Evolutionary conservation across 2,888 invertebrate genomes (phyloP).

Genomic region (Zhuqinia jingwanae): DNA sequence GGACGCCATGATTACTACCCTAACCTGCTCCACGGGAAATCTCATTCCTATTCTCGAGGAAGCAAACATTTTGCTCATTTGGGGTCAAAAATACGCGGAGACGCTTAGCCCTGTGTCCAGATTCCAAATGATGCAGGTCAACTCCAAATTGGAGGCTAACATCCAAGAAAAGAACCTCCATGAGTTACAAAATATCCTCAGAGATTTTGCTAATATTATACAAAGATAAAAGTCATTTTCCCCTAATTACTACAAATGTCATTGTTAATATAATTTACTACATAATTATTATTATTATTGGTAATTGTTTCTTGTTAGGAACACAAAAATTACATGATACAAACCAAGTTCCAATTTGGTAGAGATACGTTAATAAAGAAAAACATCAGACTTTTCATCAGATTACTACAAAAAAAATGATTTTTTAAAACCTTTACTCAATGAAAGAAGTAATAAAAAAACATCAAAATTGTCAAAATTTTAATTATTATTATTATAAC

Average conservation of each 20-base stretch:
- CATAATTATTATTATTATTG: background rate
- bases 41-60: conserved; percentile 79
- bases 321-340: too few relatives aligned
- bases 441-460: background rate
- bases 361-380: too few relatives aligned
- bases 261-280: conserved; percentile 12
- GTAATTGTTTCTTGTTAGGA: too few relatives aligned
- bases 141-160: conserved; percentile 78
- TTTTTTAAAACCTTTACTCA: background rate
- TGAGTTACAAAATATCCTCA: conserved; percentile 78
- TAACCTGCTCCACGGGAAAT: conserved; percentile 79
- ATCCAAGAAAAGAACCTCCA: conserved; percentile 79
- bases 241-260: background rate
- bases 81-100: conserved; percentile 79
- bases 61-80: conserved; percentile 78
- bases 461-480: conserved; percentile 27
- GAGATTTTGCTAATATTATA: conserved; percentile 79
- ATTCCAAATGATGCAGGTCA: conserved; percentile 79
- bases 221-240: conserved; percentile 78
- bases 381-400: too few relatives aligned
- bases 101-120: conserved; percentile 78
- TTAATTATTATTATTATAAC: conserved; percentile 9
- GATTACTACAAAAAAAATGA: conserved; percentile 6
- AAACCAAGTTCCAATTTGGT: too few relatives aligned
- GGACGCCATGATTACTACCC: conserved; percentile 79